Conservation (phyloP, 2,113 vertebrate species). For the Psilopsiagon aurifrons region DNA sequence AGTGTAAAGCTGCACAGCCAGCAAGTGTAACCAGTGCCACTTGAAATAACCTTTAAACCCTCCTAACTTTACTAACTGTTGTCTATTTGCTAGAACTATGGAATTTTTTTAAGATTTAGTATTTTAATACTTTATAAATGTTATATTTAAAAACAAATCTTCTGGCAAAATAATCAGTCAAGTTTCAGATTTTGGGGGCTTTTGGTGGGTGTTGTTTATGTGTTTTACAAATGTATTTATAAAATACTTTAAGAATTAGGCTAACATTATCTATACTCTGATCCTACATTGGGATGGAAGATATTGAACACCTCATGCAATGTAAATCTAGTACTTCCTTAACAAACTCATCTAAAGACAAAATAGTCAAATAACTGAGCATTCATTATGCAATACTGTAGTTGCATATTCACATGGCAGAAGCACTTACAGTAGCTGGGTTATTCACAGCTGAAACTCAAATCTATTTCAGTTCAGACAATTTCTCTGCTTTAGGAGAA, state of each 20-base stretch:
- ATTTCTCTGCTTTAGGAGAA: slow-evolving; percentile 72
- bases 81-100: background rate
- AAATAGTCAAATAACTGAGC: slow-evolving; percentile 28
- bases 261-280: background rate
- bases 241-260: background rate
- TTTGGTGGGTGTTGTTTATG: background rate
- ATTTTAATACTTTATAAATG: background rate
- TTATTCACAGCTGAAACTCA: slow-evolving; percentile 73
- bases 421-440: slow-evolving; percentile 71
- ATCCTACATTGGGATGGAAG: background rate
- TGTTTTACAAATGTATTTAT: background rate
- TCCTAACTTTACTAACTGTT: background rate
- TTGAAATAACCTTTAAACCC: background rate
- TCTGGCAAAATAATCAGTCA: background rate
- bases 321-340: slow-evolving; percentile 33
- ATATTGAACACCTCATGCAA: background rate
- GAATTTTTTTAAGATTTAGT: background rate
- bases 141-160: background rate
- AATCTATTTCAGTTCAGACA: slow-evolving; percentile 67
- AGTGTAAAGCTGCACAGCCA: background rate
- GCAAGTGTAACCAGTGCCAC: background rate
- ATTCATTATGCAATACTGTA: slow-evolving; percentile 37
- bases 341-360: slow-evolving; percentile 13
- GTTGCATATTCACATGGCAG: slow-evolving; percentile 47
- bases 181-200: background rate